A percentile compares a stretch with the other conserved stretches of the same genome.
These are phyloP conservation scores for Charina bottae DNA, from an alignment of 2,113 vertebrate species.

Conservation along the genomic window DNA sequence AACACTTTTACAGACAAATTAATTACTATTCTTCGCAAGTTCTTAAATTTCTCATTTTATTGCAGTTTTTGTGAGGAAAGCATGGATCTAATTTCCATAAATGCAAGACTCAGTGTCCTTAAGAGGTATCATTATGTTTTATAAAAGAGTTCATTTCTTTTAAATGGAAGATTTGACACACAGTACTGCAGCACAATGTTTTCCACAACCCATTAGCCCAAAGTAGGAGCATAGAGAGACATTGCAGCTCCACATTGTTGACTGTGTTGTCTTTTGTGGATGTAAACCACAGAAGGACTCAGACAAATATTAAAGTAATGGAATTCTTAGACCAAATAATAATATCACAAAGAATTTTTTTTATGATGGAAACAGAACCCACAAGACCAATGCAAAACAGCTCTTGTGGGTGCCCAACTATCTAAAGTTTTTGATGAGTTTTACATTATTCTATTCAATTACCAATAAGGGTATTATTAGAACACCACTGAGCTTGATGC, in stretches of 20 bases:
- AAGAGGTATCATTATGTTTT: conserved; percentile 9
- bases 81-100: conserved; percentile 36
- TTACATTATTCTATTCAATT: conserved; percentile 52
- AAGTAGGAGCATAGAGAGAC: neutral
- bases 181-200: neutral
- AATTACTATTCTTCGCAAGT: conserved; percentile 30
- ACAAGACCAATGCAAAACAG: neutral
- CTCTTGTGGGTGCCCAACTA: rapidly evolving
- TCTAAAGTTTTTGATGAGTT: conserved; percentile 36
- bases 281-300: conserved; percentile 15
- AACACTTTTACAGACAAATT: conserved; percentile 46
- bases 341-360: conserved; percentile 43
- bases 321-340: conserved; percentile 32
- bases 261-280: conserved; percentile 41
- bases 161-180: conserved; percentile 14
- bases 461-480: conserved; percentile 46
- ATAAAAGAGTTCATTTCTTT: conserved; percentile 8
- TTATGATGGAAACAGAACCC: conserved; percentile 19
- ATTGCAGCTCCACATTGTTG: neutral
- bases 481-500: conserved; percentile 11
- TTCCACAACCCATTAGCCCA: neutral
- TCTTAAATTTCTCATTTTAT: conserved; percentile 26
- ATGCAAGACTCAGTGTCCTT: neutral
- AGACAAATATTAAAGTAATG: neutral
- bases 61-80: conserved; percentile 22